These are phyloP conservation scores for Salminus brasiliensis DNA, from an alignment of 2,113 vertebrate species.

Conservation along the genomic window DNA sequence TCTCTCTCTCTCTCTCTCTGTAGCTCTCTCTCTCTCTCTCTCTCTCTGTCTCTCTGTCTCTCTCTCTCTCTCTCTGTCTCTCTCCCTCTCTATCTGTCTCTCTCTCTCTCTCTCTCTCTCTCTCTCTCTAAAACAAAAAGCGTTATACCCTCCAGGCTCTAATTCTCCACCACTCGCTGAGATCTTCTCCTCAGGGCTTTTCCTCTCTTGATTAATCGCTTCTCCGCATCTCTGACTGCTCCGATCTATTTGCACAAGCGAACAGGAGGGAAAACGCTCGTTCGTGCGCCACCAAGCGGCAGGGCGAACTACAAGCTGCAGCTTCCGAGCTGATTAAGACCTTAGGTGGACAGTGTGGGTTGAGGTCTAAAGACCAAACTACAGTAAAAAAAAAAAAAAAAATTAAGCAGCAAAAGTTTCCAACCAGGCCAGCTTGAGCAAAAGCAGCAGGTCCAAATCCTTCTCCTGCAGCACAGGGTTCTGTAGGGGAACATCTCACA, in stretches of 20 bases:
- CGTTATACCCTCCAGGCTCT: neutral
- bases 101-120: neutral
- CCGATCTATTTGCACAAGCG: neutral
- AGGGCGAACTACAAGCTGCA: neutral
- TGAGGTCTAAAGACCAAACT: no score
- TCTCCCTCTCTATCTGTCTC: neutral
- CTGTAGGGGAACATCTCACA: no score
- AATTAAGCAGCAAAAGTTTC: no score
- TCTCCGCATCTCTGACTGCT: neutral
- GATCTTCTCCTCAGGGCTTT: neutral
- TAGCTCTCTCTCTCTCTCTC: no score
- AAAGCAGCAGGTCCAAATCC: no score
- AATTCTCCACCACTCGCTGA: neutral
- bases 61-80: no score
- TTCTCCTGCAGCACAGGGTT: no score
- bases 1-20: neutral
- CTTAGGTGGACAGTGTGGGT: no score
- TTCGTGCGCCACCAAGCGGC: constrained; percentile 35
- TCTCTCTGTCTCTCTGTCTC: no score
- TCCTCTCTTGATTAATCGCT: neutral
- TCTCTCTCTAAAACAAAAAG: no score
- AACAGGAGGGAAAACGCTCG: neutral
- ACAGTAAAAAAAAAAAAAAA: no score
- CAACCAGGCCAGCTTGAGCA: no score
- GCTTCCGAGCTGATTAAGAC: neutral